phyloP scores from a whole-genome alignment of 92 coral and sea anemone genomes.

The Epizoanthus illoricatus region DNA sequence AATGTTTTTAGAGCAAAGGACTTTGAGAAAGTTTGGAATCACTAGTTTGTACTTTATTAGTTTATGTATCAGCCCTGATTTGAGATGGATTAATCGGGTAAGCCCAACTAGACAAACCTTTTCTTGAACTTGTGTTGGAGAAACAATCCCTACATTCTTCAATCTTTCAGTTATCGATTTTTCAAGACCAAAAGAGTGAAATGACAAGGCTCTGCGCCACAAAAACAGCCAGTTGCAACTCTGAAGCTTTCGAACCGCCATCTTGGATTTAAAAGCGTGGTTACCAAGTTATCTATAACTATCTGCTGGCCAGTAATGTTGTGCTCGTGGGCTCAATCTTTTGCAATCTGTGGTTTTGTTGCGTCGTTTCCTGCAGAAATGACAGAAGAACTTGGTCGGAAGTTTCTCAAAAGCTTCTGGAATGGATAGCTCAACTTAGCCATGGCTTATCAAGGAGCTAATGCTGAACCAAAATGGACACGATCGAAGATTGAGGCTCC shows the following conservation, averaged over 20 bases:
- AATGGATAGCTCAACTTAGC: slow-evolving; percentile 1
- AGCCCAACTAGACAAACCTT: slow-evolving; percentile 48
- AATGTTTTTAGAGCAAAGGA: no score
- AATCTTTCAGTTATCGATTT: slow-evolving; percentile 59
- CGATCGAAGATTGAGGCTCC: slow-evolving; percentile 79
- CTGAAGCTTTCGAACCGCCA: slow-evolving; percentile 50
- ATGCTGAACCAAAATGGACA: slow-evolving; percentile 75
- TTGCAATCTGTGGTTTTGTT: background rate
- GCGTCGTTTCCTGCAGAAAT: background rate
- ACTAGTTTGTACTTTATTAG: no score
- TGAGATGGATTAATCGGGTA: no score
- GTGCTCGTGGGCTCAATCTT: background rate
- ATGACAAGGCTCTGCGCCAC: slow-evolving; percentile 48
- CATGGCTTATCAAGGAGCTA: slow-evolving; percentile 49
- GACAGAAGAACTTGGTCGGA: background rate
- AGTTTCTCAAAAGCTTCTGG: background rate
- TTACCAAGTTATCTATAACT: background rate
- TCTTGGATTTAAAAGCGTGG: slow-evolving; percentile 36
- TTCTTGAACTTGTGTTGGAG: slow-evolving; percentile 76
- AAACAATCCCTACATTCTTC: slow-evolving; percentile 47
- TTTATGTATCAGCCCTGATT: no score
- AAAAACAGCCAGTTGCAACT: background rate
- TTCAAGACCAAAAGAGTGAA: slow-evolving; percentile 65
- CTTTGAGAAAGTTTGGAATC: no score
- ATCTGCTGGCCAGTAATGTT: background rate